Evolutionary conservation across 1,140 invertebrate genomes (phyloP).

Genomic region (Drosophila leontia): DNA sequence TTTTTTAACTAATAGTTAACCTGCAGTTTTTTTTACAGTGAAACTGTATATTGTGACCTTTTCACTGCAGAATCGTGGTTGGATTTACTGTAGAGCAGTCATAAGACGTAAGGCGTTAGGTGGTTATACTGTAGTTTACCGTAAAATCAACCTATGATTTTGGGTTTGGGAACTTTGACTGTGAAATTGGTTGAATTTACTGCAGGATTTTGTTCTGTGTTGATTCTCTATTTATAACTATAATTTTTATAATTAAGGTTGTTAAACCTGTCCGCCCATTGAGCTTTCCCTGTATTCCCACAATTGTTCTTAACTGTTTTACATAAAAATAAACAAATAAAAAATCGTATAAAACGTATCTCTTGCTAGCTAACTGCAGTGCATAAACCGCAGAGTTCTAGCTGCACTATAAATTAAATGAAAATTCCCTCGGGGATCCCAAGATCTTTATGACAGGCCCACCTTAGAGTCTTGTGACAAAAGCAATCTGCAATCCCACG

Average conservation of each 20-base stretch:
- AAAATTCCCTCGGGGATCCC: neutral
- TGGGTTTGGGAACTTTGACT: too few species aligned
- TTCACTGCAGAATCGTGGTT: too few species aligned
- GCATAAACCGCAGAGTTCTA: conserved; percentile 6
- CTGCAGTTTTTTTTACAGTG: too few species aligned
- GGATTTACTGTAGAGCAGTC: too few species aligned
- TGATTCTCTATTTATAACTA: too few species aligned
- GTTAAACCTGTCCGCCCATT: neutral
- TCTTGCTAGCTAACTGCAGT: conserved; percentile 11
- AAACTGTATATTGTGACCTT: too few species aligned
- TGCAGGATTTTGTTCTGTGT: too few species aligned
- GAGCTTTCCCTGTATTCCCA: conserved; percentile 8
- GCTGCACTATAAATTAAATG: conserved; percentile 21
- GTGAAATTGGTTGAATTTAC: too few species aligned
- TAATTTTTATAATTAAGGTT: neutral
- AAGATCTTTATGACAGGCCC: conserved; percentile 31
- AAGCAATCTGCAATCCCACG: conserved; percentile 11
- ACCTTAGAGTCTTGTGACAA: conserved; percentile 38
- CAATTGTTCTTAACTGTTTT: conserved; percentile 27
- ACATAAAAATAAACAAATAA: conserved; percentile 8
- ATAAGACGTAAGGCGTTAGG: too few species aligned
- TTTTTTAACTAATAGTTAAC: too few species aligned
- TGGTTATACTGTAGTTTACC: too few species aligned
- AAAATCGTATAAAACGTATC: neutral
- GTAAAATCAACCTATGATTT: too few species aligned